Evolutionary conservation across 2,888 invertebrate species (phyloP), one percentile per base, ranked within the genome.

Genomic region (Rhagium mordax): DNA sequence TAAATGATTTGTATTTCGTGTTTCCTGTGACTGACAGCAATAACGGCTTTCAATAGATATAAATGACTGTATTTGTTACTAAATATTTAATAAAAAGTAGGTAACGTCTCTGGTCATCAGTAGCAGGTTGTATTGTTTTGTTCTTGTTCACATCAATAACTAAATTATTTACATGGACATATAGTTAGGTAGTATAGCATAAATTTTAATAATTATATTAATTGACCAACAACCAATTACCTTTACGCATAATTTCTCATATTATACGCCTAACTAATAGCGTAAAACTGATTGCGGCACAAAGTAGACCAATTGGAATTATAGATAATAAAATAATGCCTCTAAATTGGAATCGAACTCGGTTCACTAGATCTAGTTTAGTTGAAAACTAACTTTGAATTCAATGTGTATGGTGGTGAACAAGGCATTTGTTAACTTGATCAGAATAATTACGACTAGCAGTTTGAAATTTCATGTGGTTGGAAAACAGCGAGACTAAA

Each of bases 401-500:
- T 62, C 59, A 64, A 64, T 67, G 29, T 33, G 53, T 66, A 61
- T 55, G 41, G 10, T 20, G 48, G 65, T 47, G 62, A 49, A 57
- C 72, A 61, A 71, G 65, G 65, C 70, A 60, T 75, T 75, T 66
- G 75, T 65, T 70, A 70, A 72, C 64, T 59, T 53, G 72, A 72
- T 71, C 66, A 18, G 66, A 16, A 69, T 71, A 71, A 75, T 75
- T 66, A 75, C 64, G 70, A 60, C 61, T 59, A 51, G 64, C 49
- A 59, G 70, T 68, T 70, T 64, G 68, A 60, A 72, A 75, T 75
- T 75, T 64, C 75, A 41, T 67, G 71, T 33, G 71, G 71, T 71
- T 27, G 51, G 55, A 29, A 51, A 71, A 71, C 70, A 59, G 49
- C 33, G 41, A 33, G 27, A 60, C 60, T 51, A 65, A 53, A 41